A percentile compares a stretch with the other conserved stretches of the same genome.
phyloP scores from a whole-genome alignment of 2,113 vertebrate genomes.

The Maccullochella peelii region DNA sequence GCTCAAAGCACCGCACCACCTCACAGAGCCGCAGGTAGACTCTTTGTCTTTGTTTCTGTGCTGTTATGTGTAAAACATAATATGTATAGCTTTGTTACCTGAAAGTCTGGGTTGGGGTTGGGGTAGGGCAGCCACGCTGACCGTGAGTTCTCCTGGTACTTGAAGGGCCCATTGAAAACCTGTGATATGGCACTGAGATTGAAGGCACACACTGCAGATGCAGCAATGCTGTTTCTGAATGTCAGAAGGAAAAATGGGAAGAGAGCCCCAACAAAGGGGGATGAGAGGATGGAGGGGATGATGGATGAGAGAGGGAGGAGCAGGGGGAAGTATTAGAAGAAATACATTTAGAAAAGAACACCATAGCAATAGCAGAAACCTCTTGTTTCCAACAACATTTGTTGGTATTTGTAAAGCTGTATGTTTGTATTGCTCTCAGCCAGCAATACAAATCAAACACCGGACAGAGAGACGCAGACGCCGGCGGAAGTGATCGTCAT shows the following conservation, averaged over 20 bases:
- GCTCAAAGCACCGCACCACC: neutral
- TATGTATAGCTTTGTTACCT: slow-evolving; percentile 83
- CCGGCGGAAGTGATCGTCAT: slow-evolving; percentile 54
- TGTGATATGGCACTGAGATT: slow-evolving; percentile 95
- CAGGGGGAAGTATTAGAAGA: slow-evolving; percentile 16
- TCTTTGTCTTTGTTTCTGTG: neutral
- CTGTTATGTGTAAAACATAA: neutral
- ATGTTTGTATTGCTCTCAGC: slow-evolving; percentile 19
- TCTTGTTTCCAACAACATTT: neutral
- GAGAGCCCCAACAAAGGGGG: neutral
- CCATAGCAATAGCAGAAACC: neutral
- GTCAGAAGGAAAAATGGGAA: slow-evolving; percentile 28
- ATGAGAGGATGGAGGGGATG: neutral
- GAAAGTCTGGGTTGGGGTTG: slow-evolving; percentile 97
- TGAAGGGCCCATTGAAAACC: slow-evolving; percentile 95
- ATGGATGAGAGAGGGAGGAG: slow-evolving; percentile 20
- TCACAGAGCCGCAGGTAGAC: neutral
- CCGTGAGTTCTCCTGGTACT: slow-evolving; percentile 96
- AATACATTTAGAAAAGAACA: slow-evolving; percentile 16
- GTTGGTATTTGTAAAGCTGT: slow-evolving; percentile 32
- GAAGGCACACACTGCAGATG: slow-evolving; percentile 97
- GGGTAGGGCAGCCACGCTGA: slow-evolving; percentile 97
- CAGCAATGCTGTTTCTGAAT: slow-evolving; percentile 95
- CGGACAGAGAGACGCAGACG: slow-evolving; percentile 18
- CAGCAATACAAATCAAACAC: slow-evolving; percentile 59